Evolutionary conservation across 2,113 vertebrate genomes (phyloP), one percentile per base, ranked within the genome.

Genomic region (Fregetta grallaria): DNA sequence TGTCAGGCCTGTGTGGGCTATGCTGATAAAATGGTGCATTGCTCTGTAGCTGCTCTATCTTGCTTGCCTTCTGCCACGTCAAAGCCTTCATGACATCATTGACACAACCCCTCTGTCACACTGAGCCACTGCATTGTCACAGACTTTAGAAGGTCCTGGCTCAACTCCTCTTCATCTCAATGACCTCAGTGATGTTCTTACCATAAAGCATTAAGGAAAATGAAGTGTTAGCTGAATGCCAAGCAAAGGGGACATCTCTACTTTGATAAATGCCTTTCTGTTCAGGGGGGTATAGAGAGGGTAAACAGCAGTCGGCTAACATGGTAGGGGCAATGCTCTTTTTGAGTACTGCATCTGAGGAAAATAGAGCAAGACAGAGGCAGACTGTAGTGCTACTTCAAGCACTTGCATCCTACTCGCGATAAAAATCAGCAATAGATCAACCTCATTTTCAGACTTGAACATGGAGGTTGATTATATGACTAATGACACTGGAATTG

Each of bases 221-320:
- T 55, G 20, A 88, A 81, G 34, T 25, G 32, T 59, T 82, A 68
- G 68, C 15, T 14, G 22, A 81, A 30, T 30, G 67, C 30, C 44
- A 67, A 88, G 52, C 58, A 91, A 90, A 85, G 61, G 15, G 45
- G 47, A 73, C 72, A 82, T 27, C 44, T 36, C 29, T 59, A 21
- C 77, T 94, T 87, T 88, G 91, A 95, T 82, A 91, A 92, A 73
- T 38, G n/a, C 20, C 38, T 94, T 79, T 85, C 75, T 86, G 18
- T 72, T 94, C 77, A 70, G 83, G 94, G 32, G 38, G 74, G 56
- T 83, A 66, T 4, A 78, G 83, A 38, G 2, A 50, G 67, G 45
- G 70, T 30, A 90, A 86, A 70, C 32, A 91, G 52, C 42, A 94
- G 44, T 45, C 38, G 32, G 25, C 15, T 52, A 42, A 73, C 26